phyloP scores from a whole-genome alignment of 2,888 invertebrate species.

The Drosophila sordidula region DNA sequence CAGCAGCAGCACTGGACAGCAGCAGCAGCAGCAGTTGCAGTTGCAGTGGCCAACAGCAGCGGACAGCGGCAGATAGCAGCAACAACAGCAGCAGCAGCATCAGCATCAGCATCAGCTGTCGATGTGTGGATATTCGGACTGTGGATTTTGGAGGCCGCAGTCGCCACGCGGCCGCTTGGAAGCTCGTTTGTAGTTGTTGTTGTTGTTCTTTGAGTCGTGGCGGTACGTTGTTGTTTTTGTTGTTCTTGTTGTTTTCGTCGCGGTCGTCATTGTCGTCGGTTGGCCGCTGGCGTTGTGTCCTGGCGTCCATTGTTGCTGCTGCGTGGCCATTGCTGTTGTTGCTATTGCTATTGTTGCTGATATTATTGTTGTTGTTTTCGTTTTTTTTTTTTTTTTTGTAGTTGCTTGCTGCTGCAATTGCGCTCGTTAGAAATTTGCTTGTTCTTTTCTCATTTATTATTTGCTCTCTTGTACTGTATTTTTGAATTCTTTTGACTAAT shows the following conservation, averaged over 20 bases:
- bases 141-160: slow-evolving; percentile 10
- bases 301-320: slow-evolving; percentile 19
- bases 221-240: slow-evolving; percentile 27
- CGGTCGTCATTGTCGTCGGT: slow-evolving; percentile 28
- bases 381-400: slow-evolving; percentile 24
- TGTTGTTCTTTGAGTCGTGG: slow-evolving; percentile 42
- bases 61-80: slow-evolving; percentile 14
- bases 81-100: slow-evolving; percentile 22
- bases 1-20: slow-evolving; percentile 31
- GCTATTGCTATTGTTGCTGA: slow-evolving; percentile 9
- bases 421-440: slow-evolving; percentile 63
- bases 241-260: slow-evolving; percentile 34
- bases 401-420: slow-evolving; percentile 40
- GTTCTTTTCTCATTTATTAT: slow-evolving; percentile 50
- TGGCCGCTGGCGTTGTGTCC: slow-evolving; percentile 41
- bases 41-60: slow-evolving; percentile 11
- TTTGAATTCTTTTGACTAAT: slow-evolving; percentile 65
- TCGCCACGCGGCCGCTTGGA: slow-evolving; percentile 64
- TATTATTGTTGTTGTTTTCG: slow-evolving; percentile 8
- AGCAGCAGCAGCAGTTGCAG: slow-evolving; percentile 30
- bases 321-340: slow-evolving; percentile 12
- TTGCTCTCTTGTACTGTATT: slow-evolving; percentile 51
- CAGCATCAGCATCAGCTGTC: slow-evolving; percentile 36
- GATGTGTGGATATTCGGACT: slow-evolving; percentile 24
- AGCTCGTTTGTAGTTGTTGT: slow-evolving; percentile 65